Evolutionary conservation across 2,113 vertebrate species (phyloP).

Genomic region (Perognathus longimembris): DNA sequence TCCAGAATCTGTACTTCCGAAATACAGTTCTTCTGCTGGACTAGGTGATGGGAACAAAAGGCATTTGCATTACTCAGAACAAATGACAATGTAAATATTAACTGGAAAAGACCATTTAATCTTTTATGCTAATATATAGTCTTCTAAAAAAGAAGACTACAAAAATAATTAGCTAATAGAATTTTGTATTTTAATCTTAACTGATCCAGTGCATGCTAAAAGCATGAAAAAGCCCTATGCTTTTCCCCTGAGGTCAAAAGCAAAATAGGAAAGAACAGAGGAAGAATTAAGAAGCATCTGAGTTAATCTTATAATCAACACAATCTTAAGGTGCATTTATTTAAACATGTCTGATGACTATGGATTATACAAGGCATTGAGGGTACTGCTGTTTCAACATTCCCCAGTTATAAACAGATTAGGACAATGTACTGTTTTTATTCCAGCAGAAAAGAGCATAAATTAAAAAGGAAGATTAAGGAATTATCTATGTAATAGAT

Average conservation of each 20-base stretch:
- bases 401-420: constrained; percentile 35
- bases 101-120: constrained; percentile 23
- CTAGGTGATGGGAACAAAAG: constrained; percentile 83
- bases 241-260: constrained; percentile 44
- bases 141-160: constrained; percentile 25
- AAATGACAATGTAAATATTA: constrained; percentile 37
- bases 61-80: constrained; percentile 34
- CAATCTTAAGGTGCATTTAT: not conserved
- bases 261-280: constrained; percentile 55
- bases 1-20: constrained; percentile 93
- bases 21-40: constrained; percentile 97
- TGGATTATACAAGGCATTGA: constrained; percentile 23
- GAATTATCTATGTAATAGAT: constrained; percentile 35
- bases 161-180: constrained; percentile 26
- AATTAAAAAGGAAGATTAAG: constrained; percentile 1
- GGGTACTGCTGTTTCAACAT: not conserved
- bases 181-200: constrained; percentile 58
- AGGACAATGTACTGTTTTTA: not conserved
- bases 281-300: constrained; percentile 31
- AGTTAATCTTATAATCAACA: constrained; percentile 56
- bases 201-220: not conserved
- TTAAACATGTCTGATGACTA: constrained; percentile 46
- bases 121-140: constrained; percentile 25
- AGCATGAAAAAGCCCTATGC: constrained; percentile 6
- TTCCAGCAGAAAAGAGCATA: not conserved